Percentiles rank a stretch among this genome's conserved stretches.
Evolutionary conservation across 1,140 invertebrate genomes (phyloP).

Genomic region (Leptinotarsa lineolata): DNA sequence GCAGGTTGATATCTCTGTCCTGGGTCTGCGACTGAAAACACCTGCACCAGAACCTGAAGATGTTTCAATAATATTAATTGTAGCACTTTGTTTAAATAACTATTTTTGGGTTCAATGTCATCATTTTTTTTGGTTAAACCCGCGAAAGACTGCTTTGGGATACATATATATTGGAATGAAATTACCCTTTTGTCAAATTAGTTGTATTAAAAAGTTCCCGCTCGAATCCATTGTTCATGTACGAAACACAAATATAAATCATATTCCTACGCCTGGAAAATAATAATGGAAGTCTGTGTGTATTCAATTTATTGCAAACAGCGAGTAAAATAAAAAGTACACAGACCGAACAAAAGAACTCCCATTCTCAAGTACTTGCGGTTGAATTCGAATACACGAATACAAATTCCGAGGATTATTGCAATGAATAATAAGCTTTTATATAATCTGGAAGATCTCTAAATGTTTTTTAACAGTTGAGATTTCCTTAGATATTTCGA

Average conservation of each 20-base stretch:
- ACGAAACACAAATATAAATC: neutral
- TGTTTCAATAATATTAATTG: no score
- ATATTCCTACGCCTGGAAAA: neutral
- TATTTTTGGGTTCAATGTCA: no score
- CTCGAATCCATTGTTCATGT: neutral
- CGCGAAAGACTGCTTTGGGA: no score
- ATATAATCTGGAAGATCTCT: neutral
- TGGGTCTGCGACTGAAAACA: no score
- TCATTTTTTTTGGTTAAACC: no score
- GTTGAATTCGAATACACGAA: neutral
- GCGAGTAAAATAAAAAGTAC: neutral
- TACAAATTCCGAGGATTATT: neutral
- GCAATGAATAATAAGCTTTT: neutral
- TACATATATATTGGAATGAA: no score
- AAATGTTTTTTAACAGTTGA: neutral
- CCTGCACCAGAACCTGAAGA: no score
- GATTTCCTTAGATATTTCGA: neutral
- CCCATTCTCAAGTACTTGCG: conserved; percentile 4
- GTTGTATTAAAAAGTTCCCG: neutral
- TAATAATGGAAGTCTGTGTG: neutral
- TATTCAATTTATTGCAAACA: neutral
- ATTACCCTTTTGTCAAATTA: neutral
- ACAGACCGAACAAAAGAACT: neutral
- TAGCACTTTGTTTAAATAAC: no score
- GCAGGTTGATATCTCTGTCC: no score